These are phyloP conservation scores for Leptinotarsa tumamoca DNA, from an alignment of 2,888 invertebrate genomes.

Conservation along the genomic window DNA sequence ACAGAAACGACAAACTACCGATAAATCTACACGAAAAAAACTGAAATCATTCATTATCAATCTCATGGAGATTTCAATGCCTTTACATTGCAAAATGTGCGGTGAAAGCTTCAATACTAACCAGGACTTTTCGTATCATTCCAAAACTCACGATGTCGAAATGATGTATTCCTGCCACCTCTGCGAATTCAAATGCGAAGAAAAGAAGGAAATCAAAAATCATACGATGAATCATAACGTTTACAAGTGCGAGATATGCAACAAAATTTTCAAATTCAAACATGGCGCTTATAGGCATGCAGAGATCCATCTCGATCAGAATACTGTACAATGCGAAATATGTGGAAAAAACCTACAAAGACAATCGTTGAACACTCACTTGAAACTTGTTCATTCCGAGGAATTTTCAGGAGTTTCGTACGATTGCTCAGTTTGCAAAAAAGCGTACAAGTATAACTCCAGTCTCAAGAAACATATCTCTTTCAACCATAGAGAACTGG, in stretches of 20 bases:
- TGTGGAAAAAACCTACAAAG: conserved; percentile 55
- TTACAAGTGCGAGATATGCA: conserved; percentile 43
- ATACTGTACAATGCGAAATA: conserved; percentile 54
- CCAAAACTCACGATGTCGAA: conserved; percentile 55
- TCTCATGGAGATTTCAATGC: conserved; percentile 37
- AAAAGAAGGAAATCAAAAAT: conserved; percentile 53
- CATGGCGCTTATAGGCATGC: conserved; percentile 51
- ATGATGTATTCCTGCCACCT: conserved; percentile 58
- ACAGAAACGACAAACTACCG: background rate
- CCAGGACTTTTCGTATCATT: conserved; percentile 59
- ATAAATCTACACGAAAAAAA: conserved; percentile 9
- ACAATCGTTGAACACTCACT: conserved; percentile 51
- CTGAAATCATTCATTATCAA: conserved; percentile 12
- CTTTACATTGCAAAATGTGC: conserved; percentile 69
- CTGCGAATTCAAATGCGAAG: conserved; percentile 54
- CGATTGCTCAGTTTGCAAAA: conserved; percentile 53
- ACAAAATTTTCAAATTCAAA: conserved; percentile 50
- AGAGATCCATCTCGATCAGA: conserved; percentile 53
- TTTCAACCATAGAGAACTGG: conserved; percentile 40
- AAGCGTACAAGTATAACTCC: conserved; percentile 41
- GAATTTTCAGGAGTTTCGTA: conserved; percentile 41
- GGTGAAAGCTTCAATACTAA: conserved; percentile 67
- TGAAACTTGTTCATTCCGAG: conserved; percentile 53
- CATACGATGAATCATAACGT: conserved; percentile 50
- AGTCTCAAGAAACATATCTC: conserved; percentile 39